phyloP scores from a whole-genome alignment of 2,888 invertebrate species.

The Rhimphoctona megacephalus region DNA sequence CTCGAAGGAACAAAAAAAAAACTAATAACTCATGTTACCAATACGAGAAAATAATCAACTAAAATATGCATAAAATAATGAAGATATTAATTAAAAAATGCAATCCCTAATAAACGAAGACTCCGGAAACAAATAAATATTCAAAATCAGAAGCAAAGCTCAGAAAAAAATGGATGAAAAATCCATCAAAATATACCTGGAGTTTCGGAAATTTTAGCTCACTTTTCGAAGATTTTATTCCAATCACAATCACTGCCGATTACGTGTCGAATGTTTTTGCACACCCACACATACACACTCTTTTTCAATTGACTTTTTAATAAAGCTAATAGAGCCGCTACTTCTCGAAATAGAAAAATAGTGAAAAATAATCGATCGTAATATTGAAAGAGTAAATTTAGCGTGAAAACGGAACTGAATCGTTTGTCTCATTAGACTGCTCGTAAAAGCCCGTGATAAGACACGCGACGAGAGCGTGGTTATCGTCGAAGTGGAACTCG shows the following conservation, averaged over 20 bases:
- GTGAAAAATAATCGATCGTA: neutral
- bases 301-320: constrained; percentile 10
- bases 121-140: neutral
- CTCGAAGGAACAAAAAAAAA: neutral
- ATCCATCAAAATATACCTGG: neutral
- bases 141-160: neutral
- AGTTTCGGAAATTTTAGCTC: neutral
- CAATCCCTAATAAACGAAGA: neutral
- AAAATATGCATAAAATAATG: neutral
- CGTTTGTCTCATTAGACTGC: neutral
- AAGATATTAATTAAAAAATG: neutral
- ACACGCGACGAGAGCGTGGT: constrained; percentile 56
- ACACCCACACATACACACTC: neutral
- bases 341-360: neutral
- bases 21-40: neutral
- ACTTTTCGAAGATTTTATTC: neutral
- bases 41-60: neutral
- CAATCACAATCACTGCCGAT: constrained; percentile 15
- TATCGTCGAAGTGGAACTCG: constrained; percentile 31
- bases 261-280: constrained; percentile 26
- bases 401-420: constrained; percentile 5
- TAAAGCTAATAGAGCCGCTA: neutral
- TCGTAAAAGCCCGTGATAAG: constrained; percentile 24
- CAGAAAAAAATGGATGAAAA: neutral
- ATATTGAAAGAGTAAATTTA: neutral